Percentiles rank a stretch among this genome's conserved stretches.
Conservation (phyloP, 2,113 vertebrate genomes). For the Gallinago jamesoni region DNA sequence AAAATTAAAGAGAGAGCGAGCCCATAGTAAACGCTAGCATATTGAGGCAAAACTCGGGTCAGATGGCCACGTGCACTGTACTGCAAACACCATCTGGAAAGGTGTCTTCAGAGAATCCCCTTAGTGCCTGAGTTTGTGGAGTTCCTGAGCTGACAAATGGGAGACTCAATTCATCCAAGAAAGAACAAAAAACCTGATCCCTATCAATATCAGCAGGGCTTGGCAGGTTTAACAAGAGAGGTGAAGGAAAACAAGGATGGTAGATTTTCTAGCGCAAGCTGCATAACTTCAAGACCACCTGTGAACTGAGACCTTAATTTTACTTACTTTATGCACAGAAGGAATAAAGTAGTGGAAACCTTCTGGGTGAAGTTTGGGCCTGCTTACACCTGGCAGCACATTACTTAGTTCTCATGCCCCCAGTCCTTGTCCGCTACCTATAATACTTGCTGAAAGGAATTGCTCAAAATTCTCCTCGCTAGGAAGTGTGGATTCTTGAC, state of each 20-base stretch:
- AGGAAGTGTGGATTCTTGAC: neutral
- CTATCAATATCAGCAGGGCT: neutral
- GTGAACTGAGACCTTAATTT: neutral
- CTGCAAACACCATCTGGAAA: neutral
- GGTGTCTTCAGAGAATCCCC: neutral
- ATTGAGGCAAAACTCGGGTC: slow-evolving; percentile 27
- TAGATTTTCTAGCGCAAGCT: neutral
- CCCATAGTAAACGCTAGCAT: neutral
- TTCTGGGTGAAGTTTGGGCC: neutral
- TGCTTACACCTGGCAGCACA: neutral
- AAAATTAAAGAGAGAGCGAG: neutral
- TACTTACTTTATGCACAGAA: neutral
- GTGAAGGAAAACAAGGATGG: neutral
- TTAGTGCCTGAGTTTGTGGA: neutral
- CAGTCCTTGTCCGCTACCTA: neutral
- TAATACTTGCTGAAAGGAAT: neutral
- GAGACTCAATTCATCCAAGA: neutral
- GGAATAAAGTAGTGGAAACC: neutral
- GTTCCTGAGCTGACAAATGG: neutral
- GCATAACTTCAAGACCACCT: neutral
- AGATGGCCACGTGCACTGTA: neutral
- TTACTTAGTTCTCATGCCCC: neutral
- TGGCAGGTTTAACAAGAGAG: neutral
- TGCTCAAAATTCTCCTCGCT: neutral
- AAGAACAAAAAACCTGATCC: neutral